A percentile compares a stretch with the other conserved stretches of the same genome.
These are phyloP conservation scores for Podargus strigoides DNA, from an alignment of 2,797 vertebrate species.

Conservation along the genomic window DNA sequence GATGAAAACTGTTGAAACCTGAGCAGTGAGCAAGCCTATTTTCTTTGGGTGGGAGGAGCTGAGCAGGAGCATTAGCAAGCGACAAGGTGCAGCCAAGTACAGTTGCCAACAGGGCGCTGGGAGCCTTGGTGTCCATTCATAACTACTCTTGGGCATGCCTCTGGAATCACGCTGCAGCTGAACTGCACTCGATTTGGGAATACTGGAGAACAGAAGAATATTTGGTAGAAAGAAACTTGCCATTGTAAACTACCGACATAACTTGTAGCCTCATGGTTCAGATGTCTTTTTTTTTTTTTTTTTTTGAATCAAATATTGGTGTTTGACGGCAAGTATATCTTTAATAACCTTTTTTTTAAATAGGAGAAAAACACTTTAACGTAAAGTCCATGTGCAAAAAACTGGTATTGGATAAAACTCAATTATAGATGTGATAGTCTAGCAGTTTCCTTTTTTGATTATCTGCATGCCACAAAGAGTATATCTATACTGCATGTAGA, in stretches of 20 bases:
- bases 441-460: not conserved
- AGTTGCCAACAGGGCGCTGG: not conserved
- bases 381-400: not conserved
- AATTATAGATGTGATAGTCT: not conserved
- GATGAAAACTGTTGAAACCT: constrained; percentile 28
- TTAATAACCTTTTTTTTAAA: not conserved
- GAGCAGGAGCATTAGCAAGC: not conserved
- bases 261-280: not conserved
- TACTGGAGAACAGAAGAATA: not conserved
- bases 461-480: not conserved
- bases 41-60: constrained; percentile 28
- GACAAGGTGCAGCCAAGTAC: not conserved
- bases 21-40: constrained; percentile 29
- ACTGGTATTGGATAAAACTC: not conserved
- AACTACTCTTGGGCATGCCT: not conserved
- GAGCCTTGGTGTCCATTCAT: constrained; percentile 4
- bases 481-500: not conserved
- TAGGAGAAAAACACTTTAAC: not conserved
- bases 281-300: not conserved
- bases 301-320: not conserved
- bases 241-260: not conserved
- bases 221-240: not conserved
- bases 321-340: constrained; percentile 61
- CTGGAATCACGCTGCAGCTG: not conserved
- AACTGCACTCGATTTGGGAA: not conserved